Percentiles rank a stretch among this genome's conserved stretches.
Conservation (phyloP, 2,888 invertebrate genomes). For the Mystacides longicornis region DNA sequence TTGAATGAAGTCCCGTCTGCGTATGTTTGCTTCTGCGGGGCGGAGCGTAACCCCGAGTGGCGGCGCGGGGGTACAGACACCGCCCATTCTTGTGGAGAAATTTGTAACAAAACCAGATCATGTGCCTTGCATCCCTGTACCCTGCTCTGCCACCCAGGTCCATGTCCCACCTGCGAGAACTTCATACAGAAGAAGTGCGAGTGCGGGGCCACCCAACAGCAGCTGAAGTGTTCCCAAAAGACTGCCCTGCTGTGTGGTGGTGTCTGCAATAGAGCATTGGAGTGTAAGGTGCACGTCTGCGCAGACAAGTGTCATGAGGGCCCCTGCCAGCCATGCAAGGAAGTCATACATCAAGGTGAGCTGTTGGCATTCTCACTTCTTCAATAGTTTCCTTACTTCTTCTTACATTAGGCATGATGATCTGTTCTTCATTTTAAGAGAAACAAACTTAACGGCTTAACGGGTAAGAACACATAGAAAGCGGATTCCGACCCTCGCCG, state of each 20-base stretch:
- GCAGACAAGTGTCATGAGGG: slow-evolving; percentile 69
- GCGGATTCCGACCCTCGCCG: no score
- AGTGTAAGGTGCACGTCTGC: slow-evolving; percentile 75
- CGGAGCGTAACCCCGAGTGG: slow-evolving; percentile 64
- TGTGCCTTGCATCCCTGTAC: slow-evolving; percentile 62
- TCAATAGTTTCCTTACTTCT: no score
- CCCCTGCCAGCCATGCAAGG: slow-evolving; percentile 63
- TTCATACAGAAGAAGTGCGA: slow-evolving; percentile 68
- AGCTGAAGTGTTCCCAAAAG: slow-evolving; percentile 66
- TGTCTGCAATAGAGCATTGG: slow-evolving; percentile 63
- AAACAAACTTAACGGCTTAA: no score
- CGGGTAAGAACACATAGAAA: no score
- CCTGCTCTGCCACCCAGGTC: slow-evolving; percentile 87
- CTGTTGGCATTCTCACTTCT: no score
- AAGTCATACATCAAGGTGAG: slow-evolving; percentile 58
- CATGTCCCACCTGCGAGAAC: slow-evolving; percentile 84
- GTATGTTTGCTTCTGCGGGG: slow-evolving; percentile 89
- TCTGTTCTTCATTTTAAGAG: no score
- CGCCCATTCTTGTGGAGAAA: slow-evolving; percentile 88
- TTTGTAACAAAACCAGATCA: slow-evolving; percentile 61
- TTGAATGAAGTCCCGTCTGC: slow-evolving; percentile 64
- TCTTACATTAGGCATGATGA: no score
- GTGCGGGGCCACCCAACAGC: slow-evolving; percentile 62
- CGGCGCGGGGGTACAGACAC: slow-evolving; percentile 62
- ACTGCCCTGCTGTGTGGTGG: slow-evolving; percentile 65